Evolutionary conservation across 2,797 vertebrate species (phyloP).

Genomic region (Lophius americanus): DNA sequence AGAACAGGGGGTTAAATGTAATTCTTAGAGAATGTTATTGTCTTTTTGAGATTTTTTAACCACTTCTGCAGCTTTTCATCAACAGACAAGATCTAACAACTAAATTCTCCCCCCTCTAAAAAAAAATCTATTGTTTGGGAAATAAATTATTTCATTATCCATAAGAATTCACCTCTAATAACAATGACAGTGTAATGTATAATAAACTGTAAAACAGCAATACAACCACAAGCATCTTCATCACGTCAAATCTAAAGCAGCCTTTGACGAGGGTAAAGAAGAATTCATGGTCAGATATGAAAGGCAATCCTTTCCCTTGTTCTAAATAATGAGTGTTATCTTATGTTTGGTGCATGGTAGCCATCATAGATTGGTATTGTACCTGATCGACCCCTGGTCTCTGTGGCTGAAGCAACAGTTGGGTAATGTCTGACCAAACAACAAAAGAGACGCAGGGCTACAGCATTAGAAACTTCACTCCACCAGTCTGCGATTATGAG

Average conservation of each 20-base stretch:
- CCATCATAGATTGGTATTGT: background rate
- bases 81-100: background rate
- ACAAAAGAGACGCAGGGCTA: constrained; percentile 9
- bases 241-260: background rate
- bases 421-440: background rate
- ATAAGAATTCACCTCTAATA: no score
- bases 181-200: no score
- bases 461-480: constrained; percentile 16
- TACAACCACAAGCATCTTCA: background rate
- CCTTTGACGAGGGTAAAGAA: background rate
- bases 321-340: background rate
- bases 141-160: no score
- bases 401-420: background rate
- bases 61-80: background rate
- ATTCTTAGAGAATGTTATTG: background rate
- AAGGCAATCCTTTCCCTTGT: background rate
- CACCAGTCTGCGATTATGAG: constrained; percentile 14
- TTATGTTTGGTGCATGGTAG: background rate
- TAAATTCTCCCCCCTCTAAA: no score
- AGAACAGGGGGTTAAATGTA: constrained; percentile 3
- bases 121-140: no score
- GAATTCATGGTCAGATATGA: background rate
- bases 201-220: background rate
- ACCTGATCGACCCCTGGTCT: background rate
- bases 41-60: background rate